These are phyloP conservation scores for Antigone vipio DNA, from an alignment of 2,113 vertebrate genomes.

Conservation along the genomic window DNA sequence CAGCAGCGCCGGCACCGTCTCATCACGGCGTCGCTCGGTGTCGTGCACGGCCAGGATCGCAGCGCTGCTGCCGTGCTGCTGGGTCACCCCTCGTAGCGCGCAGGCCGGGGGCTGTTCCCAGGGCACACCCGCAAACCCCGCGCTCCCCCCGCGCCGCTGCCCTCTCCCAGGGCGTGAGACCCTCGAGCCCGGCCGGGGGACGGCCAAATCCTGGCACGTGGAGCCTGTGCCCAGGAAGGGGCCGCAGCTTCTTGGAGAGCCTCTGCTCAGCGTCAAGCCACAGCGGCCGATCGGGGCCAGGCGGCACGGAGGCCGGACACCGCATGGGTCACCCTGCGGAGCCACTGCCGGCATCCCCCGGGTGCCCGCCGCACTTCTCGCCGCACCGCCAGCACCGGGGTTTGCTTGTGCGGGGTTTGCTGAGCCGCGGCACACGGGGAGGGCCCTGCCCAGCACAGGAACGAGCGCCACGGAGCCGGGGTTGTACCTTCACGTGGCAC, in stretches of 20 bases:
- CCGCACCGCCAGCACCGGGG: fast-evolving
- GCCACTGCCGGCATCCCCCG: neutral
- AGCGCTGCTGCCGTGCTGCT: neutral
- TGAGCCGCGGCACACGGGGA: neutral
- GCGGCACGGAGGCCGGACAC: neutral
- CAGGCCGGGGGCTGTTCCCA: neutral
- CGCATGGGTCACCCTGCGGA: fast-evolving
- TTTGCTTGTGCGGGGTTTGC: neutral
- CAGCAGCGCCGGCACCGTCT: neutral
- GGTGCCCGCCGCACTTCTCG: too few species aligned
- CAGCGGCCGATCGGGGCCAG: fast-evolving
- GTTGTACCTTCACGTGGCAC: neutral
- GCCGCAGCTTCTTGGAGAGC: neutral
- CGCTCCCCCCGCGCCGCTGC: neutral
- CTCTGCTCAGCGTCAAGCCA: neutral
- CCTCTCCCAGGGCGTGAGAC: neutral
- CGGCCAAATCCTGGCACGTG: fast-evolving
- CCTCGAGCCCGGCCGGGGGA: neutral
- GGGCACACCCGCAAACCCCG: neutral
- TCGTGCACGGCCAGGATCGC: neutral
- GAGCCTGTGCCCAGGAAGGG: neutral
- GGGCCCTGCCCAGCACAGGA: neutral
- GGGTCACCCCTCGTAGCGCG: neutral
- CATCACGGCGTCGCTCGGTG: fast-evolving
- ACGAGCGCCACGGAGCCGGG: fast-evolving